phyloP scores from a whole-genome alignment of 2,113 vertebrate genomes.

The Neoarius graeffei region DNA sequence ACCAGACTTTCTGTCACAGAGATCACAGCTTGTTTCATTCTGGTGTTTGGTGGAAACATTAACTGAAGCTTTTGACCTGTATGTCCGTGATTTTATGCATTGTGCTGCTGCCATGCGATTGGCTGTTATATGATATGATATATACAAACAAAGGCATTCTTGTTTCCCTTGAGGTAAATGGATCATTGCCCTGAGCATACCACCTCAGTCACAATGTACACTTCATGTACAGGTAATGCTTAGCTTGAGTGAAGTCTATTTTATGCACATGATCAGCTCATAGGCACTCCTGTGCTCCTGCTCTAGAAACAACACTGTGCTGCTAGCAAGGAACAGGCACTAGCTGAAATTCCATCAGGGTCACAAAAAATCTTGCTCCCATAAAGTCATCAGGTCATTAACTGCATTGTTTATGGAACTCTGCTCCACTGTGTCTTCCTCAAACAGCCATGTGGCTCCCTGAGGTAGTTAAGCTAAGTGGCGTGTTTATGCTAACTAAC shows the following conservation, averaged over 20 bases:
- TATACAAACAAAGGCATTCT: no score
- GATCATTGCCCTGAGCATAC: background rate
- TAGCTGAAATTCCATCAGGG: constrained; percentile 13
- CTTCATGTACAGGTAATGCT: background rate
- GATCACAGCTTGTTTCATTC: background rate
- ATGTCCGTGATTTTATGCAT: background rate
- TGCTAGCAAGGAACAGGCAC: background rate
- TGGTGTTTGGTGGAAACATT: background rate
- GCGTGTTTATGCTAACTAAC: constrained; percentile 73
- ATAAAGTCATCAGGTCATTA: constrained; percentile 52
- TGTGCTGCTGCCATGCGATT: background rate
- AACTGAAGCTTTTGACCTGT: background rate
- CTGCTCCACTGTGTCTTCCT: constrained; percentile 53
- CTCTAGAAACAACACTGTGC: background rate
- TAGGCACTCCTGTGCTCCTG: background rate
- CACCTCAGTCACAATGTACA: background rate
- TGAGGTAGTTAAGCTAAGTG: constrained; percentile 69
- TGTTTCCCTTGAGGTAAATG: background rate
- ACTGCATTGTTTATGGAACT: constrained; percentile 51
- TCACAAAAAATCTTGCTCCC: constrained; percentile 39
- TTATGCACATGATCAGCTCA: background rate
- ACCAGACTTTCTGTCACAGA: background rate
- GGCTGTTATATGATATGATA: no score
- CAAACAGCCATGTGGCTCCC: constrained; percentile 64
- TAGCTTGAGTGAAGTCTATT: background rate